These are phyloP conservation scores for Catocala sponsa DNA, from an alignment of 2,888 invertebrate genomes.

Conservation along the genomic window DNA sequence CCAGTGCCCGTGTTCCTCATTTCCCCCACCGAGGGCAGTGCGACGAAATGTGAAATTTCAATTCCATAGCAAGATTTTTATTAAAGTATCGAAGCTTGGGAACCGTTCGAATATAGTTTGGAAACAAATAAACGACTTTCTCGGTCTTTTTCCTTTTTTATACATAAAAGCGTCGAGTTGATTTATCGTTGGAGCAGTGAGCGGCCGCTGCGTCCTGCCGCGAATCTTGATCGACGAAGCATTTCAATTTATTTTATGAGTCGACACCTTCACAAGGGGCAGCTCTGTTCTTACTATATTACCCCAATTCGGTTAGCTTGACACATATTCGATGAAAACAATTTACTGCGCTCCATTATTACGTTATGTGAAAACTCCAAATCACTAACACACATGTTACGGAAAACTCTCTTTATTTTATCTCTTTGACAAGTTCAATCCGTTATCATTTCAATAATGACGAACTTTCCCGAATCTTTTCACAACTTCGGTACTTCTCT, in stretches of 20 bases:
- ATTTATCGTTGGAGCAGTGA: conserved; percentile 77
- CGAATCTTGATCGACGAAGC: conserved; percentile 82
- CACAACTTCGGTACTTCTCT: conserved; percentile 2
- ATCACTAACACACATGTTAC: conserved; percentile 1
- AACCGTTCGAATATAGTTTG: conserved; percentile 80
- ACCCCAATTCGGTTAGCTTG: conserved; percentile 57
- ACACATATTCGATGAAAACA: conserved; percentile 56
- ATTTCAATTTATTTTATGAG: conserved; percentile 86
- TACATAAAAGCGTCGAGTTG: conserved; percentile 83
- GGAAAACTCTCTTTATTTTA: conserved; percentile 7
- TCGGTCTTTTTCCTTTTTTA: conserved; percentile 74
- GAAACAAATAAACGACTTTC: conserved; percentile 85
- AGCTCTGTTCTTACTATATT: conserved; percentile 61
- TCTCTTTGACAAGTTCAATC: conserved; percentile 22
- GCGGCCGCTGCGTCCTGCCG: conserved; percentile 73
- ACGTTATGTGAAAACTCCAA: conserved; percentile 15
- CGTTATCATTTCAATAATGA: conserved; percentile 20
- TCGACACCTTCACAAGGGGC: conserved; percentile 73
- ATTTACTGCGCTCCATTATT: conserved; percentile 45
- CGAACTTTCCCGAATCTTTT: neutral
- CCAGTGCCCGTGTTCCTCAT: conserved; percentile 44
- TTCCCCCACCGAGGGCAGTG: conserved; percentile 55
- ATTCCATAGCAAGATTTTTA: conserved; percentile 77
- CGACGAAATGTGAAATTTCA: conserved; percentile 78
- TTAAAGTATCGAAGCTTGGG: conserved; percentile 69